Percentiles rank a stretch among this genome's conserved stretches.
These are phyloP conservation scores for Ictalurus furcatus DNA, from an alignment of 2,113 vertebrate species.

Conservation along the genomic window DNA sequence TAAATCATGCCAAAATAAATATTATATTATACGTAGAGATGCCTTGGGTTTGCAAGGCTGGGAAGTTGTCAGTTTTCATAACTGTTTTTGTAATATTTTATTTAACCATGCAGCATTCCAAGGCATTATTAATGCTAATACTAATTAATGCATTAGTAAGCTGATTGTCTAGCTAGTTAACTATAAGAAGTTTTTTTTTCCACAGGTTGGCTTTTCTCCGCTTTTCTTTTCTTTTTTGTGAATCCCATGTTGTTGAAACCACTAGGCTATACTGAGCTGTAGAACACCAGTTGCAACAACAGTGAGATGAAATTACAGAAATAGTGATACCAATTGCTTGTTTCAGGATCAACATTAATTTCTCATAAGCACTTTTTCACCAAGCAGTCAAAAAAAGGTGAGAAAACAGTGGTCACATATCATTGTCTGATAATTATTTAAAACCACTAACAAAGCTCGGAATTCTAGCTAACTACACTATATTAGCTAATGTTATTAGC, in stretches of 20 bases:
- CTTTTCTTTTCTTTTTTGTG: not conserved
- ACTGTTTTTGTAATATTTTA: no score
- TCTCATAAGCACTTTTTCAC: not conserved
- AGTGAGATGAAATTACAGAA: not conserved
- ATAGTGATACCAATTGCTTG: not conserved
- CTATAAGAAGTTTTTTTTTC: not conserved
- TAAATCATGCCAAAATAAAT: slow-evolving; percentile 6
- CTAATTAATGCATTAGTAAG: not conserved
- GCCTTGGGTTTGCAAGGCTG: not conserved
- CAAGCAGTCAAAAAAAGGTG: not conserved
- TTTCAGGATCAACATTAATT: not conserved
- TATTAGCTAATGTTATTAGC: not conserved
- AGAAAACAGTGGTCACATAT: not conserved
- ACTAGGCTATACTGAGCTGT: not conserved
- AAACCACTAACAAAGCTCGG: not conserved
- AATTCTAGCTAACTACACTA: not conserved
- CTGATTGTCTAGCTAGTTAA: not conserved
- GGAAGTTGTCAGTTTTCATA: not conserved
- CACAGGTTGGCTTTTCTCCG: not conserved
- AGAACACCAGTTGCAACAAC: not conserved
- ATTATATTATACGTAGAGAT: not conserved
- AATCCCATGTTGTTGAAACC: not conserved
- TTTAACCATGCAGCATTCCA: not conserved
- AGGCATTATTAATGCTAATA: not conserved
- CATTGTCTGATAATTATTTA: not conserved